phyloP scores from a whole-genome alignment of 2,888 invertebrate species.

The Cephus pygmeus region DNA sequence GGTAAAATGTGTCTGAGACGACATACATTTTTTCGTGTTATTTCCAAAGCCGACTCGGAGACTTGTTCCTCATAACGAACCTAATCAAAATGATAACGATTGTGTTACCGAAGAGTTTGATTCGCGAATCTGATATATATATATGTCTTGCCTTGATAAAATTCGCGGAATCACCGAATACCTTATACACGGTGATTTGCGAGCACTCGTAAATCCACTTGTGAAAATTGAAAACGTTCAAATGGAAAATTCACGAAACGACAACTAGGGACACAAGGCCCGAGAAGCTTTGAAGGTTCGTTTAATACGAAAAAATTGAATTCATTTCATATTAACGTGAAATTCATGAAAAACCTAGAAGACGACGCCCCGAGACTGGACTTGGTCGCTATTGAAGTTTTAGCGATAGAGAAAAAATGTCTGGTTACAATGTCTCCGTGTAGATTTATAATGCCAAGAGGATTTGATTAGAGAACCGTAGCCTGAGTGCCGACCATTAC shows the following conservation, averaged over 20 bases:
- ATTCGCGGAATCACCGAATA: neutral
- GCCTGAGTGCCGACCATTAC: neutral
- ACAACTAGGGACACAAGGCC: too few species aligned
- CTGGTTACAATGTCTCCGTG: neutral
- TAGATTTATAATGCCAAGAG: neutral
- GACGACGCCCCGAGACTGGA: too few species aligned
- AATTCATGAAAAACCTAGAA: neutral
- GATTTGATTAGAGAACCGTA: neutral
- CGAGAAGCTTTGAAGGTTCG: too few species aligned
- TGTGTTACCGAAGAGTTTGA: neutral
- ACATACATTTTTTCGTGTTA: too few species aligned
- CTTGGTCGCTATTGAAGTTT: neutral
- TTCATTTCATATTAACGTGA: constrained; percentile 16
- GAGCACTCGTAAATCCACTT: neutral
- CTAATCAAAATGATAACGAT: neutral
- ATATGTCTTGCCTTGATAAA: too few species aligned
- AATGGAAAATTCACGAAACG: too few species aligned
- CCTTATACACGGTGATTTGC: neutral
- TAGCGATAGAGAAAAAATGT: neutral
- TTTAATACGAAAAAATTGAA: neutral
- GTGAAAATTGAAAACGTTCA: neutral
- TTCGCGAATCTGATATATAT: neutral
- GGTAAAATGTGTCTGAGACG: too few species aligned
- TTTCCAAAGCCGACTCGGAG: too few species aligned
- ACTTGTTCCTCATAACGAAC: neutral